A percentile compares a stretch with the other conserved stretches of the same genome.
These are phyloP conservation scores for Ligdia adustata DNA, from an alignment of 2,888 invertebrate genomes.

Conservation along the genomic window DNA sequence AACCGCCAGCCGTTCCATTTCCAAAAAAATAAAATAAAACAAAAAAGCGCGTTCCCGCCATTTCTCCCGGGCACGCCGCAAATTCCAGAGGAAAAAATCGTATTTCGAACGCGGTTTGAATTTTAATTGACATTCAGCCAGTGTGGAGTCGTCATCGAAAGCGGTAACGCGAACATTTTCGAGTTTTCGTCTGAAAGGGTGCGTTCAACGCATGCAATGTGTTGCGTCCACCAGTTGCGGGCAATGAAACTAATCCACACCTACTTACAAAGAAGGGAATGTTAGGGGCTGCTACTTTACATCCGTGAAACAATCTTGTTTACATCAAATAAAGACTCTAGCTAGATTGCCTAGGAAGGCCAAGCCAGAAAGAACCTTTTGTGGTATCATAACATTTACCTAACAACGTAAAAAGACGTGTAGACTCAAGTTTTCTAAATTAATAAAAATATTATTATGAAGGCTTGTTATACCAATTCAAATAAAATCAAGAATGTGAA, in stretches of 20 bases:
- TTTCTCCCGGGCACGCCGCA: constrained; percentile 78
- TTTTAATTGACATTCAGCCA: constrained; percentile 83
- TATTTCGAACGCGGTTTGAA: constrained; percentile 84
- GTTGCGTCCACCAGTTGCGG: constrained; percentile 60
- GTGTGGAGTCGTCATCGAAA: constrained; percentile 52
- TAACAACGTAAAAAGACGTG: too few relatives aligned
- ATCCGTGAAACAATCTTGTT: constrained; percentile 7
- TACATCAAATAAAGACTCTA: too few relatives aligned
- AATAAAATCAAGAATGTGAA: background rate
- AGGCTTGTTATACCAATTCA: background rate
- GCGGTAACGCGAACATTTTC: constrained; percentile 67
- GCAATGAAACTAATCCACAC: constrained; percentile 63
- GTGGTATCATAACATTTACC: too few relatives aligned
- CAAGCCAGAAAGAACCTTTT: too few relatives aligned
- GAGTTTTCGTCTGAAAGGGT: constrained; percentile 67
- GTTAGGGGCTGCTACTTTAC: constrained; percentile 12
- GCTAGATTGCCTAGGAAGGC: too few relatives aligned
- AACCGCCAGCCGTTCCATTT: constrained; percentile 81
- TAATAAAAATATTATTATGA: too few relatives aligned
- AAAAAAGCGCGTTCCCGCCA: constrained; percentile 81
- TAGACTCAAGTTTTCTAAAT: too few relatives aligned
- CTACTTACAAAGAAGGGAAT: constrained; percentile 34
- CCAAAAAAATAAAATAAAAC: constrained; percentile 79
- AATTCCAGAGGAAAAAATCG: constrained; percentile 84
- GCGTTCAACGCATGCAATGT: constrained; percentile 37